phyloP scores from a whole-genome alignment of 1,140 invertebrate species.

The Lasioglossum albipes region DNA sequence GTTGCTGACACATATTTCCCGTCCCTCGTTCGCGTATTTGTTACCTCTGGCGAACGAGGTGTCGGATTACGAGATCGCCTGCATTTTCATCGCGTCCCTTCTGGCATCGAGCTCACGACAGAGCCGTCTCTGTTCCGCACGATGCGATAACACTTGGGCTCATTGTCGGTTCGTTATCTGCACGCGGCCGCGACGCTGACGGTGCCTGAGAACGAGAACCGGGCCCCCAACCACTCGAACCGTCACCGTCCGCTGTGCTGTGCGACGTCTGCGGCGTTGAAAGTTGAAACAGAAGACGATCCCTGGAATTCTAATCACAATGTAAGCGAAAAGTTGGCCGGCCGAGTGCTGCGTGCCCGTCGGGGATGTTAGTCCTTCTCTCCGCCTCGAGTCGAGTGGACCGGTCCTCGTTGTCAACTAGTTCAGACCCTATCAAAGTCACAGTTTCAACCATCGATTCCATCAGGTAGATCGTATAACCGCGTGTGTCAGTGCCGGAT shows the following conservation, averaged over 20 bases:
- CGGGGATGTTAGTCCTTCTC: conserved; percentile 37
- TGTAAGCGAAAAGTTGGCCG: conserved; percentile 42
- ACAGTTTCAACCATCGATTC: background rate
- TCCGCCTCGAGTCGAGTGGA: conserved; percentile 22
- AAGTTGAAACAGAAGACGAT: conserved; percentile 62
- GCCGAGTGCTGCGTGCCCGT: background rate
- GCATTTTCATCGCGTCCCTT: background rate
- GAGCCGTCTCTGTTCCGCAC: background rate
- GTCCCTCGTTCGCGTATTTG: too few relatives aligned
- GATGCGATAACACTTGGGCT: conserved; percentile 16
- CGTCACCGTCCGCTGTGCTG: background rate
- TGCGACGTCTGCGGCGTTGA: conserved; percentile 12
- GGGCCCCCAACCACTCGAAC: background rate
- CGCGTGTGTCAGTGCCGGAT: background rate
- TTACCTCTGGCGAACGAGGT: too few relatives aligned
- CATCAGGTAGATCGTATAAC: background rate
- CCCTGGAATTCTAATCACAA: conserved; percentile 35
- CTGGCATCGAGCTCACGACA: background rate
- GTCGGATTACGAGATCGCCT: background rate
- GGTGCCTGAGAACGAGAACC: conserved; percentile 53
- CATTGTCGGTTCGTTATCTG: conserved; percentile 45
- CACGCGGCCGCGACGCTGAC: conserved; percentile 59
- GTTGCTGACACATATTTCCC: too few relatives aligned
- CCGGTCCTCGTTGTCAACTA: background rate
- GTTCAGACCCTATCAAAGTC: background rate